Percentiles rank a stretch among this genome's conserved stretches.
These are phyloP conservation scores for Nezara viridula DNA, from an alignment of 2,888 invertebrate species.

Conservation along the genomic window DNA sequence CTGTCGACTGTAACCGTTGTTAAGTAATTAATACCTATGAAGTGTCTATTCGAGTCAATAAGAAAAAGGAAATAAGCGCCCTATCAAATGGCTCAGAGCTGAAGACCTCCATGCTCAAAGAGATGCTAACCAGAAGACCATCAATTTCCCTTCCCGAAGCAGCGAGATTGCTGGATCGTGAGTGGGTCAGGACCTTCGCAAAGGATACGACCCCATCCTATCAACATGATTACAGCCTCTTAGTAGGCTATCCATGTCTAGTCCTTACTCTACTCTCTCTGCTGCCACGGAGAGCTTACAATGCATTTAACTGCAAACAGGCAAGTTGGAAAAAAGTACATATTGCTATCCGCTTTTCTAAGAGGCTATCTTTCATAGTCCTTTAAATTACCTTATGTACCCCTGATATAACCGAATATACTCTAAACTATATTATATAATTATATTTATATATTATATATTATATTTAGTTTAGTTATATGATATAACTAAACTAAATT, in stretches of 20 bases:
- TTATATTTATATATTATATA: too few species aligned
- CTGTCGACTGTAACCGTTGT: neutral
- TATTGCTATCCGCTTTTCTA: too few species aligned
- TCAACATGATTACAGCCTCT: neutral
- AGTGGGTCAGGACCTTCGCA: conserved; percentile 26
- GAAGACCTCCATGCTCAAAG: neutral
- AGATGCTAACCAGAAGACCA: neutral
- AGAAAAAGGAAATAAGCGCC: neutral
- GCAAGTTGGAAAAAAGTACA: too few species aligned
- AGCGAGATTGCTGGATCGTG: conserved; percentile 33
- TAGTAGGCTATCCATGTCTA: neutral
- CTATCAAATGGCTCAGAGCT: neutral
- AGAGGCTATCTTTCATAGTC: too few species aligned
- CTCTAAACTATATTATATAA: too few species aligned
- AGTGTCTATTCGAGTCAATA: neutral
- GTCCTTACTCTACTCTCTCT: neutral
- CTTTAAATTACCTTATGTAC: too few species aligned
- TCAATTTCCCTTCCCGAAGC: neutral
- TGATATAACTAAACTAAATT: too few species aligned
- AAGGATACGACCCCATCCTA: conserved; percentile 22
- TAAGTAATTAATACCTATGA: neutral
- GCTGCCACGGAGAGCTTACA: neutral
- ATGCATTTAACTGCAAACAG: neutral
- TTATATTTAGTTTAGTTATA: too few species aligned
- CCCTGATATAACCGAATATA: too few species aligned